Base-by-base conservation (phyloP, 2,888 invertebrate species). In the Polyommatus icarus region DNA sequence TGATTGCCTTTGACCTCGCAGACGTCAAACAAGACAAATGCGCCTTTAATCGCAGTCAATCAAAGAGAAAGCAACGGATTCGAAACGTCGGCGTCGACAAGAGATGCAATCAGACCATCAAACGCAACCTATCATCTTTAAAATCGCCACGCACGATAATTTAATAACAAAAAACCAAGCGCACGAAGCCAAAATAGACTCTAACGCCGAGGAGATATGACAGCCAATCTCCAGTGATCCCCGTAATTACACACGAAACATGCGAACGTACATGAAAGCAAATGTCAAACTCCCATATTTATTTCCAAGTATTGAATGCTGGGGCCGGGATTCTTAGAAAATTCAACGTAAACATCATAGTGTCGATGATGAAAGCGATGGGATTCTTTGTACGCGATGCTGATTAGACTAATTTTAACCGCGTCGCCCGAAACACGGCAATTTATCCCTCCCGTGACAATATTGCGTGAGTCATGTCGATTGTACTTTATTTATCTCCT, bases 311-410 rank as follows among this genome's bases (percentile, higher is more conserved):
- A 94, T 94, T 93, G 94, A 92, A 94, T 91, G 89, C 87, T 88
- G 90, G 88, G 87, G 87, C 87, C 85, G 50, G 88, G 90, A 84
- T 93, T 94, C 93, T 91, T 87, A 87, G 93, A 93, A 94, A 88
- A 89, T 88, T 85, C 89, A 87, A 86, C 87, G 91, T 93, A 94
- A 93, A 94, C 93, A 94, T 90, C 90, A 90, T 88, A 90, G 85
- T 92, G 93, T 94, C 94, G 93, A 93, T 94, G 94, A 94, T 94
- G 93, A 94, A 94, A 94, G 94, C 92, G 91, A 92, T 91, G 90
- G 90, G 90, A 87, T 88, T 89, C 94, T 94, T 93, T 93, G 93
- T 94, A 90, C 92, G 87, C 89, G 85, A 89, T 89, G 90, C 89
- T 93, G 94, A 94, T 94, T 93, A 90, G 88, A 91, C 92, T 92